A percentile compares a stretch with the other conserved stretches of the same genome.
Evolutionary conservation across 1,140 invertebrate genomes (phyloP).

Genomic region (Drosophila nigrodunni): DNA sequence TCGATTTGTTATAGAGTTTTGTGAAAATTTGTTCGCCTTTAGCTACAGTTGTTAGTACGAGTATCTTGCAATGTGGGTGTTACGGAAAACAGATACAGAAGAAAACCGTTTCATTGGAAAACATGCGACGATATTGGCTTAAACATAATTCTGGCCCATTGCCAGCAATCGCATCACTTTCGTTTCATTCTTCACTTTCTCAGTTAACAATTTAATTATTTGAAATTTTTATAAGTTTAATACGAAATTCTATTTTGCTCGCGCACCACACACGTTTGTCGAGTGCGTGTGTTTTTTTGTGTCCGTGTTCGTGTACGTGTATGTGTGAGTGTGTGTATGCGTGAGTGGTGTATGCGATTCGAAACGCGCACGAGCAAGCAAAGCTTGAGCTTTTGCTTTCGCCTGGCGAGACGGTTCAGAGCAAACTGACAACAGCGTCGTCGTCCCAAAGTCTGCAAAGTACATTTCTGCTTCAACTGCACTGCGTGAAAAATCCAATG

Average conservation of each 20-base stretch:
- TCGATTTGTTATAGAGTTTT: slow-evolving; percentile 9
- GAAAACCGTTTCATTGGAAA: slow-evolving; percentile 77
- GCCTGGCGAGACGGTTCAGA: slow-evolving; percentile 62
- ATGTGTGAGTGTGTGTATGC: slow-evolving; percentile 49
- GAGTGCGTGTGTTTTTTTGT: slow-evolving; percentile 25
- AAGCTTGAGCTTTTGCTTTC: slow-evolving; percentile 56
- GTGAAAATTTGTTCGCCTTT: slow-evolving; percentile 5
- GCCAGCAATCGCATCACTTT: slow-evolving; percentile 37
- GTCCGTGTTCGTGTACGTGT: slow-evolving; percentile 29
- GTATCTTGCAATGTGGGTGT: slow-evolving; percentile 50
- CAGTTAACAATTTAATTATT: slow-evolving; percentile 1
- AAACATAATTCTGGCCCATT: slow-evolving; percentile 37
- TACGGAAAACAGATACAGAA: slow-evolving; percentile 81
- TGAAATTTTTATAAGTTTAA: slow-evolving; percentile 9
- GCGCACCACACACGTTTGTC: slow-evolving; percentile 25
- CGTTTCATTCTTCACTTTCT: slow-evolving; percentile 33
- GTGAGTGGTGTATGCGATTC: slow-evolving; percentile 57
- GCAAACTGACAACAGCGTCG: slow-evolving; percentile 55
- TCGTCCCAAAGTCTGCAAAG: slow-evolving; percentile 60
- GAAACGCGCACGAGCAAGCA: slow-evolving; percentile 59
- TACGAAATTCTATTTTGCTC: slow-evolving; percentile 17
- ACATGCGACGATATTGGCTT: slow-evolving; percentile 54
- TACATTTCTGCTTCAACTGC: slow-evolving; percentile 27
- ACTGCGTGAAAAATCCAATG: slow-evolving; percentile 13
- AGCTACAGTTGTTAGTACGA: slow-evolving; percentile 35